Evolutionary conservation across 37 sponge, comb jelly and placozoan species (phyloP), one percentile per base, ranked within the genome.

Genomic region (Tethya wilhelma): DNA sequence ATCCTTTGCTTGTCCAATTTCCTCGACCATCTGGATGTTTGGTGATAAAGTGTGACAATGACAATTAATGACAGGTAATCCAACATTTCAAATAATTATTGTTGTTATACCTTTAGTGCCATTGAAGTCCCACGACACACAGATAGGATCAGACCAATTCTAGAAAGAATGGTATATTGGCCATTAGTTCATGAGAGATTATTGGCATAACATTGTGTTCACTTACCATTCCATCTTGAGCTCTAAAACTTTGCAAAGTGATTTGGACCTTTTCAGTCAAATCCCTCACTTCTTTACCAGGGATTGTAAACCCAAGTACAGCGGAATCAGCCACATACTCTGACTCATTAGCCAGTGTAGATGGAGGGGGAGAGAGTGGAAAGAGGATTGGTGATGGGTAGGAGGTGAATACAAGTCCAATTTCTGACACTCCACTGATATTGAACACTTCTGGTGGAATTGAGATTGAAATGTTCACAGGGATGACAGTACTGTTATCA

Each of bases 41-140:
- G n/a, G n/a, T n/a, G n/a, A n/a, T n/a, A n/a, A n/a, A n/a, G n/a
- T n/a, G n/a, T n/a, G n/a, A n/a, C n/a, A n/a, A n/a, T n/a, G n/a
- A n/a, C n/a, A n/a, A n/a, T n/a, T n/a, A n/a, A n/a, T n/a, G n/a
- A n/a, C n/a, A n/a, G n/a, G n/a, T n/a, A n/a, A n/a, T n/a, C n/a
- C n/a, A n/a, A n/a, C n/a, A n/a, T n/a, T n/a, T n/a, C n/a, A n/a
- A n/a, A n/a, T n/a, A n/a, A n/a, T n/a, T n/a, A n/a, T n/a, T n/a
- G n/a, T n/a, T n/a, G n/a, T n/a, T n/a, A n/a, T n/a, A n/a, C n/a
- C 25, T 32, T 65, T 53, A 25, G 31, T 63, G 30, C 57, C 62
- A 34, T 30, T 63, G 67, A 88, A 82, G 73, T 82, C 38, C 83
- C 82, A 88, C 38, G 79, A 88, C 20, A 82, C 89, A 60, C 89